Conservation (phyloP, 2,888 invertebrate species). For the Rhagophthalmus giganteus region DNA sequence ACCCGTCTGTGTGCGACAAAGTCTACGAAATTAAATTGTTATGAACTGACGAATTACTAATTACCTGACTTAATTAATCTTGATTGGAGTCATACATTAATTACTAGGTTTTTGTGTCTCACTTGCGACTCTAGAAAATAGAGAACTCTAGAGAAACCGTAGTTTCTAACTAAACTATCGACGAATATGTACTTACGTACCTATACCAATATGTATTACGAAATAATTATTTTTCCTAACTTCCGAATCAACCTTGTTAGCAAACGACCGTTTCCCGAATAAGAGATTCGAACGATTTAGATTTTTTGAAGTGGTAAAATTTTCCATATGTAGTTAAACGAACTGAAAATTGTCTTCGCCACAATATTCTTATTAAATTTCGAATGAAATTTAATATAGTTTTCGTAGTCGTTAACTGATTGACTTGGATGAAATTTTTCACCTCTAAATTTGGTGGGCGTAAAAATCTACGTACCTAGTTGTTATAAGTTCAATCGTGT, state of each 20-base stretch:
- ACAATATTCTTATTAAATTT: constrained; percentile 26
- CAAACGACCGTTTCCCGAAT: not conserved
- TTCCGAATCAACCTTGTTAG: no score
- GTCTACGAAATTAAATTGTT: constrained; percentile 30
- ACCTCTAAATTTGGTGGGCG: constrained; percentile 11
- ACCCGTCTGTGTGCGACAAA: constrained; percentile 24
- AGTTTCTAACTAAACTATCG: no score
- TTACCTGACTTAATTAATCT: constrained; percentile 26
- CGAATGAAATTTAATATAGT: constrained; percentile 14
- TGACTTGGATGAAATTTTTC: constrained; percentile 12
- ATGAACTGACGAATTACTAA: constrained; percentile 28
- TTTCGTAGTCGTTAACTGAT: constrained; percentile 12
- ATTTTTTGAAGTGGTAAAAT: no score
- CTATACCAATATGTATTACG: no score
- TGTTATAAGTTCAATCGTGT: constrained; percentile 2
- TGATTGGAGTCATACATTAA: constrained; percentile 20
- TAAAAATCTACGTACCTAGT: constrained; percentile 8
- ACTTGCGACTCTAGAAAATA: no score
- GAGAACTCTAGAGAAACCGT: no score
- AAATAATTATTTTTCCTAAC: no score
- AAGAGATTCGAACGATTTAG: no score
- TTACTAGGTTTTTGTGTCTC: no score
- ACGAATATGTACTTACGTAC: no score
- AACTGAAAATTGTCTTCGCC: constrained; percentile 25
- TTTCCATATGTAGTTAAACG: constrained; percentile 21